phyloP scores from a whole-genome alignment of 2,797 vertebrate species.

The Gastrophryne carolinensis region DNA sequence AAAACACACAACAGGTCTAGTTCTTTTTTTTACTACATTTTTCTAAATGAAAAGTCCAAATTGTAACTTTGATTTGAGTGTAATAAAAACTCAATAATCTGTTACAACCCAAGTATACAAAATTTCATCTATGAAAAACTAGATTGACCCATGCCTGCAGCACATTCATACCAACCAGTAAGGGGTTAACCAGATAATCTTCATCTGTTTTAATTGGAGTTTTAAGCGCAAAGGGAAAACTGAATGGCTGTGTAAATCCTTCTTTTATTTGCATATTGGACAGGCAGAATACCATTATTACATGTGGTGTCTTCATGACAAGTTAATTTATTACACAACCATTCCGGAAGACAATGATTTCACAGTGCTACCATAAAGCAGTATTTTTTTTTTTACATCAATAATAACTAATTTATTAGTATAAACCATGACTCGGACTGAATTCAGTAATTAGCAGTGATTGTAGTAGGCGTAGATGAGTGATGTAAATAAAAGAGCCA shows the following conservation, averaged over 20 bases:
- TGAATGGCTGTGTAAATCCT: conserved; percentile 43
- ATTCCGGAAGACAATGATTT: conserved; percentile 33
- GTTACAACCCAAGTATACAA: too few species aligned
- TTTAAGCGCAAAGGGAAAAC: conserved; percentile 25
- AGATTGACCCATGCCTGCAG: not conserved
- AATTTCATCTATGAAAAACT: too few species aligned
- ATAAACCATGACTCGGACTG: not conserved
- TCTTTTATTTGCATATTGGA: conserved; percentile 46
- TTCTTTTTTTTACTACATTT: too few species aligned
- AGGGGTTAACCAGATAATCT: conserved; percentile 43
- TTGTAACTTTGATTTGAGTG: too few species aligned
- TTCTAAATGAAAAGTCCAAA: too few species aligned
- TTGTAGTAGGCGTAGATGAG: not conserved
- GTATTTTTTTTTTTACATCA: conserved; percentile 35
- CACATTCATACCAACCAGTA: not conserved
- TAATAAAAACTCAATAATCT: too few species aligned
- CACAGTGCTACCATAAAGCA: conserved; percentile 30
- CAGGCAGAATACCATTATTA: conserved; percentile 47
- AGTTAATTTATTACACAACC: conserved; percentile 47
- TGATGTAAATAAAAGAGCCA: not conserved
- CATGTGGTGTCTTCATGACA: conserved; percentile 36
- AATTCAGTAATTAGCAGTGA: not conserved
- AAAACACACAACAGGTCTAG: too few species aligned
- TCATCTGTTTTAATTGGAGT: conserved; percentile 48
- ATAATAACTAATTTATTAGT: conserved; percentile 45